Evolutionary conservation across 2,113 vertebrate species (phyloP).

Genomic region (human): GRCh38 chr14:97695501-97696000

Average conservation of each 20-base stretch:
- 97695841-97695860: conserved; percentile 39
- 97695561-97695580: conserved; percentile 87
- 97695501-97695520: conserved; percentile 80
- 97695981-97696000: not conserved
- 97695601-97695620: conserved; percentile 69
- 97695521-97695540: conserved; percentile 79
- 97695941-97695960: conserved; percentile 51
- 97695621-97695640: conserved; percentile 80
- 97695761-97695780: not conserved
- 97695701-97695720: conserved; percentile 64
- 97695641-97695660: conserved; percentile 78
- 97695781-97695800: conserved; percentile 49
- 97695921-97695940: not conserved
- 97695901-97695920: conserved; percentile 53
- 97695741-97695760: conserved; percentile 48
- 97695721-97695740: conserved; percentile 46
- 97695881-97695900: conserved; percentile 53
- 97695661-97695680: conserved; percentile 67
- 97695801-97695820: not conserved
- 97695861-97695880: not conserved
- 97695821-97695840: conserved; percentile 9
- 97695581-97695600: conserved; percentile 73
- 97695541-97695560: conserved; percentile 87
- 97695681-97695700: conserved; percentile 69
- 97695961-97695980: not conserved